A percentile compares a stretch with the other conserved stretches of the same genome.
These are phyloP conservation scores for Elysia chlorotica DNA, from an alignment of 1,140 invertebrate genomes.

Conservation along the genomic window DNA sequence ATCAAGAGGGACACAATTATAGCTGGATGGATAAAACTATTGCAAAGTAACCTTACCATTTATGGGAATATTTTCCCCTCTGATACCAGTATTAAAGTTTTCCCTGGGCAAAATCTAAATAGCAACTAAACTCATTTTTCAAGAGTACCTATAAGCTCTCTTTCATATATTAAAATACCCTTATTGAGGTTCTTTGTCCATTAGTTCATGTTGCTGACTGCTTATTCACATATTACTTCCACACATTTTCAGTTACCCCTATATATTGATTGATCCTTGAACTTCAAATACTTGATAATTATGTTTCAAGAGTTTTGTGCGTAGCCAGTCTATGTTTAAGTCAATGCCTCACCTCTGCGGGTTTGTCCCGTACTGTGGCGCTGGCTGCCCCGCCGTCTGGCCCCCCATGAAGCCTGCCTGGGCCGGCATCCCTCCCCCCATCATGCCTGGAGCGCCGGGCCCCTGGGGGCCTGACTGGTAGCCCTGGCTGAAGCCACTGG, in stretches of 20 bases:
- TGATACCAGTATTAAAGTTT: too few species aligned
- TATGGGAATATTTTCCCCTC: too few species aligned
- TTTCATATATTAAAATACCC: background rate
- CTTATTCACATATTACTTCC: too few species aligned
- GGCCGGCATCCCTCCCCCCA: slow-evolving; percentile 55
- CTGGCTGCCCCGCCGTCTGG: slow-evolving; percentile 31
- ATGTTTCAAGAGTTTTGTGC: background rate
- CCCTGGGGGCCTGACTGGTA: slow-evolving; percentile 45
- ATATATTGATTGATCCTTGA: too few species aligned
- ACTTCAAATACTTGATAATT: background rate
- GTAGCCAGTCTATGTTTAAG: background rate
- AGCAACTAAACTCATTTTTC: too few species aligned
- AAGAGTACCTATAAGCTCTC: background rate
- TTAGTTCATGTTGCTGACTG: too few species aligned
- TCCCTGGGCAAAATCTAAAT: too few species aligned
- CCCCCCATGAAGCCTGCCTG: slow-evolving; percentile 68
- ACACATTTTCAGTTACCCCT: too few species aligned
- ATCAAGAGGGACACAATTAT: too few species aligned
- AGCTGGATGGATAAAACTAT: too few species aligned
- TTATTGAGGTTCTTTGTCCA: slow-evolving; percentile 5
- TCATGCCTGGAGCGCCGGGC: slow-evolving; percentile 61
- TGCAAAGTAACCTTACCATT: too few species aligned
- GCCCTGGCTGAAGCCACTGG: slow-evolving; percentile 46
- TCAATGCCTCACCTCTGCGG: slow-evolving; percentile 8
- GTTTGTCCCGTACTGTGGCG: slow-evolving; percentile 35